Base-by-base conservation (phyloP, 2,113 vertebrate species). In the Carassius gibelio region DNA sequence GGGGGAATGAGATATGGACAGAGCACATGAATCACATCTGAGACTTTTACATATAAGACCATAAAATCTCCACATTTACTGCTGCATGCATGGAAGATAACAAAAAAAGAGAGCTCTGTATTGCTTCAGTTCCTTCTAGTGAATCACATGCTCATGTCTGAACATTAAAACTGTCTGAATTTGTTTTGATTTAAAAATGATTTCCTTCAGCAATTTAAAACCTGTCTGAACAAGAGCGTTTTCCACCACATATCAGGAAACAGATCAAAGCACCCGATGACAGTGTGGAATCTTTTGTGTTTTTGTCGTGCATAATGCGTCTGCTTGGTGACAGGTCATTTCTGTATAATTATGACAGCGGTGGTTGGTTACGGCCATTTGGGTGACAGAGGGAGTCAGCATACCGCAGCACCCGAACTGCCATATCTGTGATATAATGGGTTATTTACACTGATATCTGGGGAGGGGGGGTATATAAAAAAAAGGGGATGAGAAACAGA, bases 321-420 rank as follows among this genome's bases (percentile, higher is more conserved):
- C 75, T 82, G 83, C 42, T 48, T 34, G 78, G 69, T 76, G 83
- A 84, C 72, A 64, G 75, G 81, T 38, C 68, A 74, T 85, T 81
- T 88, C 30, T 42, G 66, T 71, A 36, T 64, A 57, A 84, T 81
- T 88, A 85, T 85, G 84, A 83, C 79, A 83, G 75, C 59, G 10
- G 69, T 50, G 48, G 62, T 82, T 87, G 59, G 64, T 82, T 82
- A 82, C 42, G 17, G 45, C 80, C 15, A 48, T 76, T 76, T 81
- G 77, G 79, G 62, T 50, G 38, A 71, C 78, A 61, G 61, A 68
- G 50, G 72, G 74, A 34, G 83, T 45, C 62, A 69, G 30, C 68
- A 21, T 34, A 38, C 42, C 45, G 11, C 72, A 21, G 57, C 8
- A 84, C 72, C 48, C 64, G 14, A 62, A 74, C 84, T 79, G 75